Conservation (phyloP, 2,113 vertebrate species). For the Sprattus sprattus region DNA sequence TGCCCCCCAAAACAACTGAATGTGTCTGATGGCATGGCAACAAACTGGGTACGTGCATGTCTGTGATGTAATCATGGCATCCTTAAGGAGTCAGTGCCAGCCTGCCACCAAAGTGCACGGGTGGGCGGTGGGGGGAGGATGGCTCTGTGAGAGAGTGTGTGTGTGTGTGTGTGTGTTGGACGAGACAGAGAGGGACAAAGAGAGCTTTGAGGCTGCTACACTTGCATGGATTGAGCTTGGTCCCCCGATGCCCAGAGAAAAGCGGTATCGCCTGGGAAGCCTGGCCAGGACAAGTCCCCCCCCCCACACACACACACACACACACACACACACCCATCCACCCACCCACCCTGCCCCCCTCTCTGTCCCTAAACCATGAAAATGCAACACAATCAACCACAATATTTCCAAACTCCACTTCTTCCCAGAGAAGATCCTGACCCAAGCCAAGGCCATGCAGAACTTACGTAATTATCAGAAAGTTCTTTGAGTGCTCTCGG, state of each 20-base stretch:
- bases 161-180: slow-evolving; percentile 25
- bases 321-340: not conserved
- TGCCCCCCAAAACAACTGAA: not conserved
- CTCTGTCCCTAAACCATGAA: slow-evolving; percentile 46
- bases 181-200: slow-evolving; percentile 57
- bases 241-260: slow-evolving; percentile 17
- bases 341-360: slow-evolving; percentile 4
- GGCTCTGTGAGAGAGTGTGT: not conserved
- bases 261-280: slow-evolving; percentile 24
- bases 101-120: not conserved
- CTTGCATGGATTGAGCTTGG: not conserved
- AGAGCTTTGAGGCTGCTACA: slow-evolving; percentile 57
- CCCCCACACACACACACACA: not conserved
- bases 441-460: not conserved
- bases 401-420: slow-evolving; percentile 20
- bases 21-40: not conserved
- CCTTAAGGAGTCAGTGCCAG: not conserved
- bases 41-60: not conserved
- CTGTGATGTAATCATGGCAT: not conserved
- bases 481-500: not conserved
- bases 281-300: not conserved
- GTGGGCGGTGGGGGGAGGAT: not conserved
- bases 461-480: not conserved
- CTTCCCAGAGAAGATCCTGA: not conserved
- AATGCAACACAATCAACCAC: slow-evolving; percentile 33